These are phyloP conservation scores for Clupea harengus DNA, from an alignment of 2,113 vertebrate species.

Conservation along the genomic window DNA sequence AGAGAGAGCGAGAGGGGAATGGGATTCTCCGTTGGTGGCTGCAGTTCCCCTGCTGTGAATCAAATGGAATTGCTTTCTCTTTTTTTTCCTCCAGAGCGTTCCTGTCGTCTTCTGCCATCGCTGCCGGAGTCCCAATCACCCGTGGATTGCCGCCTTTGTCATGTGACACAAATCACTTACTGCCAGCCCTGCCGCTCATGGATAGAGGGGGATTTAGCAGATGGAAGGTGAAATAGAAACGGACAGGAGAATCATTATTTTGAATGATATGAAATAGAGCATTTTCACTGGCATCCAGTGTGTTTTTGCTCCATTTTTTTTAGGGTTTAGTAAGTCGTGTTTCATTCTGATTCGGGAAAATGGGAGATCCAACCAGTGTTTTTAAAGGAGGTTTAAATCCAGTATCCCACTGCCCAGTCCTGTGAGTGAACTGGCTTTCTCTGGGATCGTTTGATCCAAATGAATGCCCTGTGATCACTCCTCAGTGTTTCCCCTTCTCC, in stretches of 20 bases:
- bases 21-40: not conserved
- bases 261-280: constrained; percentile 10
- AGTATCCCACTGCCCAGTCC: not conserved
- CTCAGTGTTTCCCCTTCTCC: not conserved
- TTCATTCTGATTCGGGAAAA: not conserved
- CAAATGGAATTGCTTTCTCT: constrained; percentile 12
- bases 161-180: constrained; percentile 24
- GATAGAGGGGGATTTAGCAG: constrained; percentile 6
- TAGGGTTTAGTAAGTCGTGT: not conserved
- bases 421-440: not conserved
- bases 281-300: not conserved
- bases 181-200: not conserved
- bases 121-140: constrained; percentile 4
- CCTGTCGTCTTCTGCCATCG: not conserved
- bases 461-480: too few species aligned
- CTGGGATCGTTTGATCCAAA: not conserved
- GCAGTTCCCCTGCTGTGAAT: constrained; percentile 8
- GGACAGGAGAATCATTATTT: constrained; percentile 12
- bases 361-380: not conserved
- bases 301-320: not conserved
- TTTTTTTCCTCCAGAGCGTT: not conserved
- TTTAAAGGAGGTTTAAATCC: not conserved
- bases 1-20: not conserved
- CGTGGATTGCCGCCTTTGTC: constrained; percentile 22
- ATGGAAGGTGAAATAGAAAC: constrained; percentile 9